Evolutionary conservation across 2,888 invertebrate species (phyloP), one percentile per base, ranked within the genome.

Genomic region (Chorisops tibialis): DNA sequence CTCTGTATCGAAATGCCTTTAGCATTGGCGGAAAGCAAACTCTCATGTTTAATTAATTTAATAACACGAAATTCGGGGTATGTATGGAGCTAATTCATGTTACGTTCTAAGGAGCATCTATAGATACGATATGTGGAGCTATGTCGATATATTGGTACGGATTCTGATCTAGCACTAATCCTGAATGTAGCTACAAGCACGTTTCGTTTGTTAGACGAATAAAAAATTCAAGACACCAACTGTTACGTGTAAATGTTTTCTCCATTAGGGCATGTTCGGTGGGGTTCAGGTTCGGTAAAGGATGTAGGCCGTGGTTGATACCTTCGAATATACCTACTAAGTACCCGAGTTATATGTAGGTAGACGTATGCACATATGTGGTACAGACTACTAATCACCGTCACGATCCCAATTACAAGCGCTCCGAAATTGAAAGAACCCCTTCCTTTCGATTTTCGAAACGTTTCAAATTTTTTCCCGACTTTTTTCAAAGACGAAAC

Each of bases 301-400:
- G 56, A 56, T 56, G 56, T 24, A n/a, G n/a, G n/a, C n/a, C n/a
- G n/a, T n/a, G n/a, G n/a, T n/a, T n/a, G n/a, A n/a, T n/a, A 35
- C 30, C 9, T 24, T 16, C 12, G 30, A 30, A 7, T 3, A 48
- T 22, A 22, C n/a, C 9, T 54, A 54, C 54, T 22, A 41, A 41
- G 24, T 54, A 54, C 22, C 56, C 18, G 56, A 24, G 12, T 30
- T 35, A 51, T 45, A 37, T 5, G 30, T 6, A 19, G n/a, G n/a
- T n/a, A n/a, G n/a, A 19, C 21, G 56, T 24, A 35, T 56, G 39
- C 60, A 63, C 59, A 50, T 62, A 59, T 39, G 47, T 52, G 47
- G 48, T 41, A 48, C 38, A 18, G 63, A 63, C 63, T 63, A 63
- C 63, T 63, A 63, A 63, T 63, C 63, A 63, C 48, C 54, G 37